Evolutionary conservation across 2,888 invertebrate genomes (phyloP).

Genomic region (Congeria kusceri): DNA sequence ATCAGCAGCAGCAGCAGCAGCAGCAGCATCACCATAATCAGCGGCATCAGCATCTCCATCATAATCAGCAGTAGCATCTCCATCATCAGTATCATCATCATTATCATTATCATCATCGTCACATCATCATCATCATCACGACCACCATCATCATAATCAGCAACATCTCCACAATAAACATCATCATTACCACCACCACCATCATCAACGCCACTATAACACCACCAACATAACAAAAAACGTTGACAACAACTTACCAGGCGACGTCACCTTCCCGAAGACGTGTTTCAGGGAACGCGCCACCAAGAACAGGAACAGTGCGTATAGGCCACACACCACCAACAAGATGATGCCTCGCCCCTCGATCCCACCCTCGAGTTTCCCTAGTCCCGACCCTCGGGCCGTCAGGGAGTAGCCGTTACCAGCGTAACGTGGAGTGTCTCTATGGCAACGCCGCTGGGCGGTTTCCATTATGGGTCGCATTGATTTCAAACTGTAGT

Average conservation of each 20-base stretch:
- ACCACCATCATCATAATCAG: too few species aligned
- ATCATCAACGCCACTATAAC: too few species aligned
- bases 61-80: too few species aligned
- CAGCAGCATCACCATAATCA: too few species aligned
- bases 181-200: too few species aligned
- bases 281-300: constrained; percentile 19
- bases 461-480: constrained; percentile 12
- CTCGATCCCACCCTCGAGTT: constrained; percentile 24
- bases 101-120: too few species aligned
- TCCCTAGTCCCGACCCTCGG: constrained; percentile 6
- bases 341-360: constrained; percentile 36
- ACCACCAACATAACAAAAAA: neutral
- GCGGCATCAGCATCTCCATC: too few species aligned
- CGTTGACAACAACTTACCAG: constrained; percentile 32
- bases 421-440: neutral
- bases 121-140: too few species aligned
- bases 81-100: too few species aligned
- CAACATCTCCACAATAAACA: too few species aligned
- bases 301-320: constrained; percentile 44
- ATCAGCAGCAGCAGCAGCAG: too few species aligned
- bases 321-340: constrained; percentile 41
- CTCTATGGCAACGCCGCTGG: constrained; percentile 4
- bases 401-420: constrained; percentile 12
- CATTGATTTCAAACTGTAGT: too few species aligned
- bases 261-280: constrained; percentile 4